Evolutionary conservation across 2,113 vertebrate species (phyloP).

Genomic region (Halichoerus grypus): DNA sequence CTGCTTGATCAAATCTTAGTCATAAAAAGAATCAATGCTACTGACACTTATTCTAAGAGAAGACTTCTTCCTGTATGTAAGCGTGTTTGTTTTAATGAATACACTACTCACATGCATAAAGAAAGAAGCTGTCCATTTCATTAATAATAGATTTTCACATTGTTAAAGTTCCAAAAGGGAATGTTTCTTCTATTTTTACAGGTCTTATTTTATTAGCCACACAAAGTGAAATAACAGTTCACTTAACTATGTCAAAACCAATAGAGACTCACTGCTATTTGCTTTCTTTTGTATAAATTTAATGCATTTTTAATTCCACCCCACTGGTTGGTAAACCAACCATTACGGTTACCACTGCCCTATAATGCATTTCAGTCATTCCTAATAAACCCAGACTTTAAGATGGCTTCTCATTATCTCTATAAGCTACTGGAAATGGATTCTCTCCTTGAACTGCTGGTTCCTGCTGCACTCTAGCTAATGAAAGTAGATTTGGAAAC

Average conservation of each 20-base stretch:
- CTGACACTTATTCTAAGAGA: not conserved
- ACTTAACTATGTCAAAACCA: slow-evolving; percentile 86
- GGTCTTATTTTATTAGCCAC: slow-evolving; percentile 81
- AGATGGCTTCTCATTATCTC: slow-evolving; percentile 84
- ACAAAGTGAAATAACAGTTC: slow-evolving; percentile 83
- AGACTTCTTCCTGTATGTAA: not conserved
- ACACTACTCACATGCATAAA: slow-evolving; percentile 24
- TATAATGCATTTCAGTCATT: slow-evolving; percentile 86
- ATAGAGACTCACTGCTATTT: slow-evolving; percentile 84
- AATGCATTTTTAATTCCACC: slow-evolving; percentile 87
- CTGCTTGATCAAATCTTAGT: slow-evolving; percentile 4
- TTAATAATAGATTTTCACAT: slow-evolving; percentile 75
- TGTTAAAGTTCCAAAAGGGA: slow-evolving; percentile 76
- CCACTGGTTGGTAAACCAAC: slow-evolving; percentile 85
- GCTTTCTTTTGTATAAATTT: slow-evolving; percentile 86
- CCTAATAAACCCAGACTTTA: slow-evolving; percentile 84
- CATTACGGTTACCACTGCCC: slow-evolving; percentile 79
- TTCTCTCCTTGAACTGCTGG: slow-evolving; percentile 61
- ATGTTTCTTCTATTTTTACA: slow-evolving; percentile 73
- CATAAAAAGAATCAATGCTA: not conserved
- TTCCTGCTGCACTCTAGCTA: slow-evolving; percentile 67
- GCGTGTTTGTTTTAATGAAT: slow-evolving; percentile 7
- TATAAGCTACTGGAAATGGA: slow-evolving; percentile 73
- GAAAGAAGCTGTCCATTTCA: slow-evolving; percentile 77
- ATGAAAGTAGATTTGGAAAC: slow-evolving; percentile 54